Evolutionary conservation across 2,888 invertebrate species (phyloP), one percentile per base, ranked within the genome.

Genomic region (Drosophila villosipedis): DNA sequence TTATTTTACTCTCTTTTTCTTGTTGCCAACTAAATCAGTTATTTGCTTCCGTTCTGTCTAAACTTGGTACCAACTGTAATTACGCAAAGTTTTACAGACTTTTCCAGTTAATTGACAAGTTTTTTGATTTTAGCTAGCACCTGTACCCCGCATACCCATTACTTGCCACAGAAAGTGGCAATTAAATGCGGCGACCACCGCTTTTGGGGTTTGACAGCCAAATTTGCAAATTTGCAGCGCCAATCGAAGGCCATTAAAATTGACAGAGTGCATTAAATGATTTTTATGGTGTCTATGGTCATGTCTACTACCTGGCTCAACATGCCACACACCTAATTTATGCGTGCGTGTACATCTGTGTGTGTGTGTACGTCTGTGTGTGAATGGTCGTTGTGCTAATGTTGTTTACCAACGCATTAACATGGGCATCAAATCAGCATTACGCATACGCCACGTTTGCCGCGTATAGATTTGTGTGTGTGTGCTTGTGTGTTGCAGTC

Each of bases 401-500:
- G 73, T 68, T 90, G 90, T 88, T 91, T 88, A 86, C 90, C 87
- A 81, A 89, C 71, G 83, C 91, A 88, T 88, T 88, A 90, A 78
- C 89, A 90, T 78, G 81, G 60, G 30, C 57, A 43, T 39, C 57
- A 66, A 74, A 67, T 57, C 65, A 61, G 50, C 63, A 68, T 84
- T 91, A 90, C 85, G 90, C 82, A 86, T 86, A 86, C 88, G 85
- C 74, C 85, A 87, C 88, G 78, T 84, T 79, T 81, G 57, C 60
- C 52, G 55, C 9, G 35, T 25, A 14, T 25, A 19, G 25, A 33
- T 59, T 33, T 59, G 31, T 49, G 19, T 50, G 49, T 59, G 49
- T 43, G 43, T 47, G 31, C 6, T 37, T n/a, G 43, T 77, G 39
- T 41, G 22, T 39, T 22, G 30, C 47, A 58, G 9, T 59, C 9